These are phyloP conservation scores for Chaetodon auriga DNA, from an alignment of 2,113 vertebrate genomes.

Conservation along the genomic window DNA sequence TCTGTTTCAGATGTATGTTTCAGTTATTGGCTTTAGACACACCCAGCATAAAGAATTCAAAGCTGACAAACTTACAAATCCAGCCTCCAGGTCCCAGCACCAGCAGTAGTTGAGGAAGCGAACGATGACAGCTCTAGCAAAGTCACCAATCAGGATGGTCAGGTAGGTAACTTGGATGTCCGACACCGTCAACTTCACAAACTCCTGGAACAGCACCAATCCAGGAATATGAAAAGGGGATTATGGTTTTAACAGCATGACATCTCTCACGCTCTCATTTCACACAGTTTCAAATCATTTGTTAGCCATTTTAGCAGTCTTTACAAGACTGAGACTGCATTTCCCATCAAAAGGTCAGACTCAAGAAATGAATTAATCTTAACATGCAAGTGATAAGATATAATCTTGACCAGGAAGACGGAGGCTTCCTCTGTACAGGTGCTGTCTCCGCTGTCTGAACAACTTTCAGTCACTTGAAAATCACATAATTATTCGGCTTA, in stretches of 20 bases:
- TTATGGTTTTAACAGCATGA: background rate
- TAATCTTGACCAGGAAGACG: too few relatives aligned
- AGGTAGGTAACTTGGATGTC: conserved; percentile 97
- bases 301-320: background rate
- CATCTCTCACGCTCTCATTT: too few relatives aligned
- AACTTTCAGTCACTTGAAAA: too few relatives aligned
- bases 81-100: conserved; percentile 99
- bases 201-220: conserved; percentile 85
- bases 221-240: background rate
- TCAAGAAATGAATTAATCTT: background rate
- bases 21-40: background rate
- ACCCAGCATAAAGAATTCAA: background rate
- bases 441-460: too few relatives aligned
- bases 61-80: conserved; percentile 88
- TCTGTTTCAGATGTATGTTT: too few relatives aligned
- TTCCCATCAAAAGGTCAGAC: background rate
- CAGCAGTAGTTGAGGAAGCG: conserved; percentile 98
- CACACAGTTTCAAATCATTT: background rate
- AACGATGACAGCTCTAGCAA: conserved; percentile 94
- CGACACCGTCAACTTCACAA: conserved; percentile 95
- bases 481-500: too few relatives aligned
- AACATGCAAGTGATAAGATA: background rate
- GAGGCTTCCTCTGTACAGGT: too few relatives aligned
- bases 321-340: background rate
- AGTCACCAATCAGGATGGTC: conserved; percentile 97